Conservation (phyloP, 2,113 vertebrate genomes). For the Phyllopteryx taeniolatus region DNA sequence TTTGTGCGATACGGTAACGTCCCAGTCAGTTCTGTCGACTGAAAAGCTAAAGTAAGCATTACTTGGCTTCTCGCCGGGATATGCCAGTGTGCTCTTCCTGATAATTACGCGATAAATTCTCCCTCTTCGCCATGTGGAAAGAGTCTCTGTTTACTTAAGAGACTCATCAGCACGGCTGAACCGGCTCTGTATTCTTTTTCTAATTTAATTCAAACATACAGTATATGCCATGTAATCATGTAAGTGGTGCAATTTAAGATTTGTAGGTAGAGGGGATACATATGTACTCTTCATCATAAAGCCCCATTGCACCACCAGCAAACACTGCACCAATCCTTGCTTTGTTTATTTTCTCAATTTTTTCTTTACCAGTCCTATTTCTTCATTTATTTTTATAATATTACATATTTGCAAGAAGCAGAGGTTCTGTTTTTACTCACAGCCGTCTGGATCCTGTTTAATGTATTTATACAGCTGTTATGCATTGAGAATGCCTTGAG, state of each 20-base stretch:
- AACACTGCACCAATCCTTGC: not conserved
- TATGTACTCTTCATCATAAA: not conserved
- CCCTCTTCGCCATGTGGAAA: too few relatives aligned
- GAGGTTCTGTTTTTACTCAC: slow-evolving; percentile 58
- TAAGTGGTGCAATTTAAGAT: not conserved
- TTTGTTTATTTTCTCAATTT: slow-evolving; percentile 54
- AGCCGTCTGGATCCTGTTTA: slow-evolving; percentile 44
- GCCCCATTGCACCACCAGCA: not conserved
- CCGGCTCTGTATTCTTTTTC: too few relatives aligned
- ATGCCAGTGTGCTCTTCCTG: too few relatives aligned
- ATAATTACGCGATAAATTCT: too few relatives aligned
- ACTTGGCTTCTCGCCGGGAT: too few relatives aligned
- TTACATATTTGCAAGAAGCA: slow-evolving; percentile 53
- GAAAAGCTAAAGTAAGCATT: too few relatives aligned
- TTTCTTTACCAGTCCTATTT: slow-evolving; percentile 35
- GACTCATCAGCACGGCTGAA: too few relatives aligned
- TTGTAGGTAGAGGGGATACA: not conserved
- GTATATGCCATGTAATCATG: not conserved
- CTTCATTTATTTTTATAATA: slow-evolving; percentile 68
- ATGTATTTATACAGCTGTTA: slow-evolving; percentile 74
- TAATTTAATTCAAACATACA: too few relatives aligned
- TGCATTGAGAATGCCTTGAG: slow-evolving; percentile 50
- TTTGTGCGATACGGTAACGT: too few relatives aligned
- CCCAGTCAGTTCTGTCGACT: too few relatives aligned
- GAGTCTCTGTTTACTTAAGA: too few relatives aligned